Evolutionary conservation across 64 coral and sea anemone species (phyloP).

Genomic region (Porites australiensis): DNA sequence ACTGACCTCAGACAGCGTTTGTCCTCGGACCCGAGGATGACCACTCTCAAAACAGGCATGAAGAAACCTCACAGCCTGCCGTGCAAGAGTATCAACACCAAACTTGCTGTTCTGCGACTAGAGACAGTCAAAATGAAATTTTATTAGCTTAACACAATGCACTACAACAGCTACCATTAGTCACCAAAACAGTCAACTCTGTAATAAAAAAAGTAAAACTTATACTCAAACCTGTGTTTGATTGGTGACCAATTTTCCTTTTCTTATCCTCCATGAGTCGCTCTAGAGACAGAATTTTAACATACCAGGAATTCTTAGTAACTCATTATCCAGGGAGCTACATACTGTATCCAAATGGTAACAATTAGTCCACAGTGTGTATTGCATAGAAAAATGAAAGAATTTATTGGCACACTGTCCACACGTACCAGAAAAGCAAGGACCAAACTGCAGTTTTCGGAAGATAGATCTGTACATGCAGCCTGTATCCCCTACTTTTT

Average conservation of each 20-base stretch:
- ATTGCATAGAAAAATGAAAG: too few species aligned
- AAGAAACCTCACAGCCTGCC: slow-evolving; percentile 91
- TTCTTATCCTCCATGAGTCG: slow-evolving; percentile 83
- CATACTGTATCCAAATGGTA: too few species aligned
- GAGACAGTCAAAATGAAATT: not conserved
- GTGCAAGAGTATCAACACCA: slow-evolving; percentile 84
- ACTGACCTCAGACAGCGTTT: slow-evolving; percentile 88
- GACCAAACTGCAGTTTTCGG: too few species aligned
- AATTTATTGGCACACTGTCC: too few species aligned
- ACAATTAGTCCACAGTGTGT: too few species aligned
- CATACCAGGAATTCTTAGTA: too few species aligned
- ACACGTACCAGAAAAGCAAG: too few species aligned
- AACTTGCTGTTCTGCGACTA: slow-evolving; percentile 62
- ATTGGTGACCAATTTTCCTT: slow-evolving; percentile 66
- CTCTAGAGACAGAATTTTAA: slow-evolving; percentile 51
- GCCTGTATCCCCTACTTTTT: too few species aligned
- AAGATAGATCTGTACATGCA: too few species aligned
- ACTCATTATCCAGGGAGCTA: too few species aligned
- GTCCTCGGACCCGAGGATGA: slow-evolving; percentile 84
- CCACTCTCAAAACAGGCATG: slow-evolving; percentile 89
- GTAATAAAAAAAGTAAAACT: not conserved
- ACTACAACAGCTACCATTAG: too few species aligned
- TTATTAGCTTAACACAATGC: not conserved
- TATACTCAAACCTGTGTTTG: slow-evolving; percentile 62
- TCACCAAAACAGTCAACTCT: too few species aligned